phyloP scores from a whole-genome alignment of 2,113 vertebrate species.

The Tachuris rubrigastra region DNA sequence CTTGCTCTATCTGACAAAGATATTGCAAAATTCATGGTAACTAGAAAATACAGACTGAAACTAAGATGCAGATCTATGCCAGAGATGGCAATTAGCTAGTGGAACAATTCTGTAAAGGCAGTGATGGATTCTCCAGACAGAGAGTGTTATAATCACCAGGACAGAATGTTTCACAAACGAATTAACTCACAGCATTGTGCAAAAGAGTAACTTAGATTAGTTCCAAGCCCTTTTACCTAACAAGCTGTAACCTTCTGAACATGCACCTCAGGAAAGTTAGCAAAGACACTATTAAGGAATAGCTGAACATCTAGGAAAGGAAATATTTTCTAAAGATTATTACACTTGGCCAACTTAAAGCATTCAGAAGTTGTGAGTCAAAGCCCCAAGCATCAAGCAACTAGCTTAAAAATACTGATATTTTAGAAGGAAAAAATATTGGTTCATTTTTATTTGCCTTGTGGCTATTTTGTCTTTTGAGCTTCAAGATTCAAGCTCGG shows the following conservation, averaged over 20 bases:
- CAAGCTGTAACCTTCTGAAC: background rate
- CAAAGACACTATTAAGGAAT: background rate
- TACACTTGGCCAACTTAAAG: conserved; percentile 2
- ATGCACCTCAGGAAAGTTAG: background rate
- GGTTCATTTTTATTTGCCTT: background rate
- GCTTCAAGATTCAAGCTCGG: background rate
- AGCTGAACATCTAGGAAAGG: conserved; percentile 32
- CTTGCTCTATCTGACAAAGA: background rate
- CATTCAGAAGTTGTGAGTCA: conserved; percentile 31
- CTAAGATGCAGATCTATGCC: background rate
- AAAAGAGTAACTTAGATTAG: background rate
- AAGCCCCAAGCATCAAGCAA: background rate
- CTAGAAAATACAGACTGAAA: conserved; percentile 9
- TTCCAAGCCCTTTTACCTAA: background rate
- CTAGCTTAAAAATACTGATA: background rate
- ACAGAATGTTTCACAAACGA: background rate
- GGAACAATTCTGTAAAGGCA: background rate
- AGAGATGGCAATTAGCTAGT: conserved; percentile 30
- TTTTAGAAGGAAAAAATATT: conserved; percentile 11
- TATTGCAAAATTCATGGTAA: conserved; percentile 5
- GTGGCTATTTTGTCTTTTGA: background rate
- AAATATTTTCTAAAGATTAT: background rate
- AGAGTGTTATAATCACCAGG: background rate
- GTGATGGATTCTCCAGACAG: background rate
- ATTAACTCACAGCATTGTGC: background rate